Base-by-base conservation (phyloP, 2,888 invertebrate genomes). In the Aproaerema taeniolella region DNA sequence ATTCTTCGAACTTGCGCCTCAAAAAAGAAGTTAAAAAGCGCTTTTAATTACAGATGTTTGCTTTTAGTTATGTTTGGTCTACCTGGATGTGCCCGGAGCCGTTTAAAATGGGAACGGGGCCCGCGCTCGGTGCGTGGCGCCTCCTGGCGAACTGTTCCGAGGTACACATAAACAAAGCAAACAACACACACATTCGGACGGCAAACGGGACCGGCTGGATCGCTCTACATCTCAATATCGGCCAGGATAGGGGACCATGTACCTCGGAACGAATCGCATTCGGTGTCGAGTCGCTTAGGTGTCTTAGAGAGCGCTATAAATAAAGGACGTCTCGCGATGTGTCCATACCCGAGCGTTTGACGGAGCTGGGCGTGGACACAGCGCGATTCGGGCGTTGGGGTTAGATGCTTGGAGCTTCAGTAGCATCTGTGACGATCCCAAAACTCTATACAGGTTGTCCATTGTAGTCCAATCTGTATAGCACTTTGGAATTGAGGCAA, bases 161-260 rank as follows among this genome's bases (percentile, higher is more conserved):
- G 87, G 87, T 87, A 87, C 87, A 87, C 83, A 77, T 64, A 76
- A 76, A 80, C 73, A 81, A 79, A 81, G 77, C 80, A 80, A 79
- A 78, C 77, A 81, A 83, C 78, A 85, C 70, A 81, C 55, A 69
- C 62, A 72, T 67, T 67, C 67, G 70, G 64, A 67, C 66, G 65
- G 70, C 67, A 61, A 55, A 62, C 56, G 55, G 67, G 63, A 61
- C 63, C 71, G 68, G 67, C 65, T 77, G 79, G 80, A 76, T 78
- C 80, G 80, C 79, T 87, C 87, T 87, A 87, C 80, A 87, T 87
- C 87, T 87, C 87, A 87, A 87, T 77, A 87, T 87, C 87, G 85
- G 87, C 78, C 82, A 82, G 75, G 72, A 70, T 70, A 75, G 67
- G 87, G 85, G 86, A 80, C 81, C 87, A 87, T 87, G 87, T 87